Conservation (phyloP, 2,797 vertebrate genomes). For the Chaunax sp. region DNA sequence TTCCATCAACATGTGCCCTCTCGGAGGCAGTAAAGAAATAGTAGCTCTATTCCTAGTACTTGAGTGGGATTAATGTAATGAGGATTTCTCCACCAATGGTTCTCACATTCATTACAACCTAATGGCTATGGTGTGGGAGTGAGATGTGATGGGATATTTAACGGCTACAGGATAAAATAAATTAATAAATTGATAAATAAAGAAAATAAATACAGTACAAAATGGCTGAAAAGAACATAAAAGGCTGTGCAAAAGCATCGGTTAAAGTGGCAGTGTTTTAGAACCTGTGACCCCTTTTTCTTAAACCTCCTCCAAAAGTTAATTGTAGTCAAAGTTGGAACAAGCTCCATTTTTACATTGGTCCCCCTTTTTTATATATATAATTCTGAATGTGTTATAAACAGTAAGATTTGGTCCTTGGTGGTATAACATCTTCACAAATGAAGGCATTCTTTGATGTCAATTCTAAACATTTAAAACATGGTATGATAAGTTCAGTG, state of each 20-base stretch:
- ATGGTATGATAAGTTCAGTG: slow-evolving; percentile 6
- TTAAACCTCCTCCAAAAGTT: background rate
- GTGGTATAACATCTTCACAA: slow-evolving; percentile 17
- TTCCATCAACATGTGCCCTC: slow-evolving; percentile 63
- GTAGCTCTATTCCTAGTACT: slow-evolving; percentile 72
- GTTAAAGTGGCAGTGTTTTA: slow-evolving; percentile 27
- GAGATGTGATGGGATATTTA: slow-evolving; percentile 20
- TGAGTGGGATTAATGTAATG: slow-evolving; percentile 74
- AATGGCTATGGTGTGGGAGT: slow-evolving; percentile 39
- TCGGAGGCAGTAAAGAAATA: slow-evolving; percentile 69
- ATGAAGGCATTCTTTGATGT: slow-evolving; percentile 20
- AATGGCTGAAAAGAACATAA: slow-evolving; percentile 22
- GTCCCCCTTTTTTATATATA: background rate
- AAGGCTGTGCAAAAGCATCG: slow-evolving; percentile 38
- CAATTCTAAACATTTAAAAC: slow-evolving; percentile 21
- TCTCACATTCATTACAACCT: slow-evolving; percentile 65
- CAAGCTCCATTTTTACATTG: background rate
- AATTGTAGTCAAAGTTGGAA: background rate
- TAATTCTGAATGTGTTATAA: slow-evolving; percentile 6
- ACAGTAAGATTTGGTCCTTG: slow-evolving; percentile 27
- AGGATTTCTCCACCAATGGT: slow-evolving; percentile 63
- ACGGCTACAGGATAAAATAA: slow-evolving; percentile 26
- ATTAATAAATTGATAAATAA: slow-evolving; percentile 10
- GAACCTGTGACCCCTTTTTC: slow-evolving; percentile 1
- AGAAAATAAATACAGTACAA: slow-evolving; percentile 4